phyloP scores from a whole-genome alignment of 2,888 invertebrate species.

The Drosophila mercatorum region DNA sequence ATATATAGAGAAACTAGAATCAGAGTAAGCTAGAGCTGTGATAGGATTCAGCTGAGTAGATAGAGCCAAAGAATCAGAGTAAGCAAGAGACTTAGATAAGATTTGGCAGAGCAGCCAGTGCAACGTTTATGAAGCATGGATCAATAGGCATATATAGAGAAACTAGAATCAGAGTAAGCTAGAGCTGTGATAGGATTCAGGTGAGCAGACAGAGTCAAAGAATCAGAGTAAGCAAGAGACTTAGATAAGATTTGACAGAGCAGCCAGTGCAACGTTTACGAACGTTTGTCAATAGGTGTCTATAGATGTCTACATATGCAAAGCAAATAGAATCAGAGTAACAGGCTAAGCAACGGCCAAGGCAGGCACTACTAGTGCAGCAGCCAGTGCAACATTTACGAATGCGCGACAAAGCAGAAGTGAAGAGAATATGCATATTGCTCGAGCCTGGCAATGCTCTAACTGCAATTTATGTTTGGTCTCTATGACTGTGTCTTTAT shows the following conservation, averaged over 20 bases:
- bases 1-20: not conserved
- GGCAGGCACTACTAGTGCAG: not conserved
- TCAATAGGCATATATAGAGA: too few relatives aligned
- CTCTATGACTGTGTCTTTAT: not conserved
- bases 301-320: too few relatives aligned
- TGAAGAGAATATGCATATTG: not conserved
- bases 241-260: not conserved
- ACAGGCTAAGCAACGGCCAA: not conserved
- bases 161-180: not conserved
- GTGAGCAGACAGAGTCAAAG: not conserved
- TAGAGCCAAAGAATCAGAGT: too few relatives aligned
- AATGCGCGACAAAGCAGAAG: not conserved
- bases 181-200: not conserved
- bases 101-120: not conserved
- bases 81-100: not conserved
- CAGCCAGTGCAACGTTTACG: constrained; percentile 14
- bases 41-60: too few relatives aligned
- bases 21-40: not conserved
- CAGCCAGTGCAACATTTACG: constrained; percentile 9
- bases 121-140: constrained; percentile 8
- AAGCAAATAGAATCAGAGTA: not conserved
- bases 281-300: not conserved
- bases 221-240: not conserved
- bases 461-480: constrained; percentile 25
- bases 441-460: constrained; percentile 1